Evolutionary conservation across 2,113 vertebrate species (phyloP).

Genomic region (Macroglossus sobrinus): DNA sequence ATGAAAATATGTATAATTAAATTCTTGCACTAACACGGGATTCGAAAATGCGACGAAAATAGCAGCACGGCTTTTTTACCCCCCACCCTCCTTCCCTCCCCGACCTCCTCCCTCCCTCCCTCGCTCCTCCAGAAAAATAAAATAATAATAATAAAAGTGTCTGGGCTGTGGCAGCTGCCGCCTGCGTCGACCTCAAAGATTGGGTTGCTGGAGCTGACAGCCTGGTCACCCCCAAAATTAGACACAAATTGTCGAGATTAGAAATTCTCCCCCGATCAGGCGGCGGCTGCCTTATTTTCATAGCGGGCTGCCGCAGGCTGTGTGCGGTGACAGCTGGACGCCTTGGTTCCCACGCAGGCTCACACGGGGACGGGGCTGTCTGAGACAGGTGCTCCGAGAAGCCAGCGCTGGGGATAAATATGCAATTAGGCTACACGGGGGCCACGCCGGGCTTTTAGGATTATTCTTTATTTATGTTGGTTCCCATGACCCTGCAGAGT

Average conservation of each 20-base stretch:
- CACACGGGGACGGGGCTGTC: slow-evolving; percentile 41
- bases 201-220: slow-evolving; percentile 52
- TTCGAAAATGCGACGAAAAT: slow-evolving; percentile 79
- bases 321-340: slow-evolving; percentile 41
- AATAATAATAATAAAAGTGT: slow-evolving; percentile 49
- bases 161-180: slow-evolving; percentile 37
- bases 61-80: not conserved
- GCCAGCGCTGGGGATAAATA: slow-evolving; percentile 36
- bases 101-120: accelerated
- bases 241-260: slow-evolving; percentile 64
- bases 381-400: slow-evolving; percentile 67
- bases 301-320: not conserved
- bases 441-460: not conserved
- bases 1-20: slow-evolving; percentile 86
- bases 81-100: not conserved
- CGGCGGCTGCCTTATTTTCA: slow-evolving; percentile 56
- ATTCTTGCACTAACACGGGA: slow-evolving; percentile 78
- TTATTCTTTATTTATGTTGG: not conserved
- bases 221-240: slow-evolving; percentile 74
- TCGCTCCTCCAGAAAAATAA: not conserved
- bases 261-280: slow-evolving; percentile 64
- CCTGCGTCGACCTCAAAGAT: not conserved
- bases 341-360: slow-evolving; percentile 28
- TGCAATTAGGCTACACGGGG: accelerated
- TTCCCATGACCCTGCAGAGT: not conserved